A percentile compares a stretch with the other conserved stretches of the same genome.
These are phyloP conservation scores for Odiellus spinosus DNA, from an alignment of 2,888 invertebrate genomes.

Conservation along the genomic window DNA sequence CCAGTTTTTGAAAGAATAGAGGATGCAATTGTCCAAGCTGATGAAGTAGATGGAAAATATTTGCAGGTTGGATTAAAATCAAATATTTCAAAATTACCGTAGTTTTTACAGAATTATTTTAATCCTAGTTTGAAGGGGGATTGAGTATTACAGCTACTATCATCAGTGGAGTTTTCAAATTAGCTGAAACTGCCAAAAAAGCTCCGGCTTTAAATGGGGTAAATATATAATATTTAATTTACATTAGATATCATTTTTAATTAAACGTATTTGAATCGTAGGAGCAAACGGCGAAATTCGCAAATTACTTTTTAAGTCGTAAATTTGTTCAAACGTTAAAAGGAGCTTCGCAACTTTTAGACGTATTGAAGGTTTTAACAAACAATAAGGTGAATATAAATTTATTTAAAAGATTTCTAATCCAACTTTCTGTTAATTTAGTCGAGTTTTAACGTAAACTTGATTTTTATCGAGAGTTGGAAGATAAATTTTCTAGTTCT, in stretches of 20 bases:
- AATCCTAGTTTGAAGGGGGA: constrained; percentile 61
- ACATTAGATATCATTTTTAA: neutral
- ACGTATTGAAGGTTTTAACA: constrained; percentile 53
- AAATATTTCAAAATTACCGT: neutral
- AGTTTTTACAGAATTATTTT: neutral
- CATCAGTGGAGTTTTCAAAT: constrained; percentile 44
- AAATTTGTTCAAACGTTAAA: constrained; percentile 72
- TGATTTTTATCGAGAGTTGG: too few relatives aligned
- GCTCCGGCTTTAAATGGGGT: constrained; percentile 47
- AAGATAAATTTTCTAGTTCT: too few relatives aligned
- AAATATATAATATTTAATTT: constrained; percentile 9
- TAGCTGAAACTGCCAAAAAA: constrained; percentile 45
- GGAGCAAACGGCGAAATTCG: constrained; percentile 71
- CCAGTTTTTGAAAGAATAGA: constrained; percentile 55
- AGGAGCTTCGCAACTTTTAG: constrained; percentile 63
- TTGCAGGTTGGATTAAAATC: constrained; percentile 29
- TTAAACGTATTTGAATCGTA: constrained; percentile 24
- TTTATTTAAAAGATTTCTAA: too few relatives aligned
- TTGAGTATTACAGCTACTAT: constrained; percentile 49
- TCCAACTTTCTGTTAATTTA: too few relatives aligned
- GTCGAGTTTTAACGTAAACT: too few relatives aligned
- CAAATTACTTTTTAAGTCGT: constrained; percentile 73
- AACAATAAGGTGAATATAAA: constrained; percentile 47
- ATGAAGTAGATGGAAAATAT: constrained; percentile 76
- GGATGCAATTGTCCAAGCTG: constrained; percentile 84